Percentiles rank a stretch among this genome's conserved stretches.
Conservation (phyloP, 2,797 vertebrate genomes). For the Buphagus erythrorhynchus region DNA sequence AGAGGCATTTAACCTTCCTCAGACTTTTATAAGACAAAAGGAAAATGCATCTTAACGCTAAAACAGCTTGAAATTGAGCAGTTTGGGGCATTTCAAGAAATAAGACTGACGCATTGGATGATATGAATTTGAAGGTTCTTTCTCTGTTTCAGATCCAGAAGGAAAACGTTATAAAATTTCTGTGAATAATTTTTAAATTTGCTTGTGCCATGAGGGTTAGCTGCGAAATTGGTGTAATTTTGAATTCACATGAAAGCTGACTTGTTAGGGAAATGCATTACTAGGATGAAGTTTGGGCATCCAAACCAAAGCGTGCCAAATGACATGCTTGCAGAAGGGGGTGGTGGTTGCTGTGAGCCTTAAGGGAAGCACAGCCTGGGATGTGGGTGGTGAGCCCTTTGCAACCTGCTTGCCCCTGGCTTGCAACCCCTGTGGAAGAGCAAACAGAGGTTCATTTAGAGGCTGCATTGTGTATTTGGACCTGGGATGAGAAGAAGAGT, state of each 20-base stretch:
- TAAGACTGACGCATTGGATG: background rate
- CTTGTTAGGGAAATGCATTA: background rate
- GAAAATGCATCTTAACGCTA: background rate
- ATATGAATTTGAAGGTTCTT: background rate
- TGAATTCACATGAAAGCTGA: background rate
- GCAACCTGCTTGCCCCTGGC: background rate
- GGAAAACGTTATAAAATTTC: background rate
- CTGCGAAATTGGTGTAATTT: background rate
- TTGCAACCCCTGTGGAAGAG: background rate
- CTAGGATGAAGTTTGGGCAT: background rate
- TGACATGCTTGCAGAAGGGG: background rate
- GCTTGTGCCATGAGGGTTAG: background rate
- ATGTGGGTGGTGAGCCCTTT: background rate
- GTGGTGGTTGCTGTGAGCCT: background rate
- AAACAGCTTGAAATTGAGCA: slow-evolving; percentile 32
- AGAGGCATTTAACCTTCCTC: background rate
- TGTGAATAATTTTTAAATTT: slow-evolving; percentile 27
- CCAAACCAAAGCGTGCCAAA: background rate
- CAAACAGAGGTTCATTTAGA: background rate
- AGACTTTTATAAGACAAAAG: slow-evolving; percentile 3
- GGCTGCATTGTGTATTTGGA: background rate
- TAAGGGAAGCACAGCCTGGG: background rate
- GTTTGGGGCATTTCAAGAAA: background rate
- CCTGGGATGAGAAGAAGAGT: background rate
- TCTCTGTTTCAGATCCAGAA: background rate